Evolutionary conservation across 2,888 invertebrate species (phyloP).

Genomic region (Aproaerema taeniolella): DNA sequence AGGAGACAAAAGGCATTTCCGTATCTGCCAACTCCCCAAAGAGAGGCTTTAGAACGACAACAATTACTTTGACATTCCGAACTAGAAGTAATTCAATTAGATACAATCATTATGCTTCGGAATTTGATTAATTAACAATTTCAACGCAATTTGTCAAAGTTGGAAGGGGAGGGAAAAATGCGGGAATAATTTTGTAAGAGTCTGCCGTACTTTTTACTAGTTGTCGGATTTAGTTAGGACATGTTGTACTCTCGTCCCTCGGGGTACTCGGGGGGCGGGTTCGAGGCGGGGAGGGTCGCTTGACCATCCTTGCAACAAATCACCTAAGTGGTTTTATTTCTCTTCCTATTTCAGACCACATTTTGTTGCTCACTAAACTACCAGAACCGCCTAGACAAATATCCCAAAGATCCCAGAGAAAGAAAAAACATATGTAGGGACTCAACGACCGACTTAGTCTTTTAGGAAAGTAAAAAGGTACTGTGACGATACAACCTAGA

Average conservation of each 20-base stretch:
- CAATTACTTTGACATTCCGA: not conserved
- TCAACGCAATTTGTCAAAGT: not conserved
- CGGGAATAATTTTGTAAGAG: not conserved
- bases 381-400: too few species aligned
- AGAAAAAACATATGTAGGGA: too few species aligned
- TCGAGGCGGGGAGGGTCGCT: too few species aligned
- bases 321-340: not conserved
- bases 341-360: not conserved
- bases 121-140: not conserved
- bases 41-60: too few species aligned
- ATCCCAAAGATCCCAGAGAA: too few species aligned
- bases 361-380: not conserved
- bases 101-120: not conserved
- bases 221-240: not conserved
- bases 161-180: not conserved
- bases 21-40: too few species aligned
- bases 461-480: too few species aligned
- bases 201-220: not conserved
- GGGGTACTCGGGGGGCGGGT: too few species aligned
- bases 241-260: too few species aligned
- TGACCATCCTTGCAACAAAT: not conserved
- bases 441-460: too few species aligned
- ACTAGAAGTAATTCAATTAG: not conserved
- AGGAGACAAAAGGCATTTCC: too few species aligned
- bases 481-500: too few species aligned